These are phyloP conservation scores for Tetraneura akinire DNA, from an alignment of 1,140 invertebrate species.

Conservation along the genomic window DNA sequence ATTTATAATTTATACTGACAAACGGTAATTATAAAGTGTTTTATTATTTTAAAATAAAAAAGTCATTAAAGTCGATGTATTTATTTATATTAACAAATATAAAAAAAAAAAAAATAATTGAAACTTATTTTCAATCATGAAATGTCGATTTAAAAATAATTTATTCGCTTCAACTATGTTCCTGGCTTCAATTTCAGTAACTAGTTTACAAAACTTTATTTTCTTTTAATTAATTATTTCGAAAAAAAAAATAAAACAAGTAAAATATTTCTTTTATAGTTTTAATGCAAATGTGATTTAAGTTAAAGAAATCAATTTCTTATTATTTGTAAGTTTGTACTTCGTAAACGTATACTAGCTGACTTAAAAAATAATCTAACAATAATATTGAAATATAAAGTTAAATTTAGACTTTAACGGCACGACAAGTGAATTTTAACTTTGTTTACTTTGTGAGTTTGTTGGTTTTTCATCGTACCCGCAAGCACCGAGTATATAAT, in stretches of 20 bases:
- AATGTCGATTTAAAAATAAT: conserved; percentile 13
- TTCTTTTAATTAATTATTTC: conserved; percentile 14
- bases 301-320: background rate
- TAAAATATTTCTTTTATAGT: background rate
- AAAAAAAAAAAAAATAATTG: background rate
- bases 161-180: background rate
- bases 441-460: conserved; percentile 27
- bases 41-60: background rate
- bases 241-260: background rate
- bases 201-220: conserved; percentile 9
- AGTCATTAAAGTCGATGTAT: conserved; percentile 16
- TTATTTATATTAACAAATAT: conserved; percentile 1
- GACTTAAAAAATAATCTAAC: background rate
- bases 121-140: background rate
- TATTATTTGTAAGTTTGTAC: background rate
- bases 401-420: background rate
- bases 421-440: conserved; percentile 20
- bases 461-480: conserved; percentile 14
- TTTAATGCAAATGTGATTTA: no score
- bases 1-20: conserved; percentile 17
- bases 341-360: no score
- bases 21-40: background rate
- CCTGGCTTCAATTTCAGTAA: background rate
- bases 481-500: background rate
- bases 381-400: background rate